These are phyloP conservation scores for Epinephelus cyanopodus DNA, from an alignment of 2,113 vertebrate species.

Conservation along the genomic window DNA sequence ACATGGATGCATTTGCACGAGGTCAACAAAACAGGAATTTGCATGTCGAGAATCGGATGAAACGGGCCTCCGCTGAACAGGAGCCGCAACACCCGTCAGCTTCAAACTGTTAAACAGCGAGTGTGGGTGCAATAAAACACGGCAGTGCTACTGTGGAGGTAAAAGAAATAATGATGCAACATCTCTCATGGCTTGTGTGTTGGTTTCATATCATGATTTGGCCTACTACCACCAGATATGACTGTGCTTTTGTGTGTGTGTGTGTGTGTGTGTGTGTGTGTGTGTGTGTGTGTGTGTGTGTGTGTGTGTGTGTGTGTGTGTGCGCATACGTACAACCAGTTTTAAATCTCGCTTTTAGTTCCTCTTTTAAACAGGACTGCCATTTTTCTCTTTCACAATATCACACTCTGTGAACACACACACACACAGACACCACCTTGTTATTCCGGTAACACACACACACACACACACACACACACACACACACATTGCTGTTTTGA, in stretches of 20 bases:
- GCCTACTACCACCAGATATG: background rate
- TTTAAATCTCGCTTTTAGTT: constrained; percentile 43
- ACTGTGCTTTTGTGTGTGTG: background rate
- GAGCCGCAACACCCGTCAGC: background rate
- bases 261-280: background rate
- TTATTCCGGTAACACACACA: background rate
- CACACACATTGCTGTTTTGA: constrained; percentile 10
- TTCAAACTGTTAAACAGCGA: background rate
- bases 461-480: constrained; percentile 11
- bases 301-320: no score
- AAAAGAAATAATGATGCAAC: background rate
- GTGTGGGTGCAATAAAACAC: no score
- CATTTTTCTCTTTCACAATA: constrained; percentile 53
- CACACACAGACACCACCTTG: background rate
- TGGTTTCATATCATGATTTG: background rate
- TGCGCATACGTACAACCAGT: background rate
- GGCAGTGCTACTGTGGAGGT: fast-evolving
- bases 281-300: background rate
- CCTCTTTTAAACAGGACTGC: constrained; percentile 55
- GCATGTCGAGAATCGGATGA: background rate
- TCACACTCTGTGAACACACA: background rate
- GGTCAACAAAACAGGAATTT: background rate
- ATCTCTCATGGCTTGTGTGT: background rate
- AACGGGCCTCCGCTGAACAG: background rate
- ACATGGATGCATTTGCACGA: no score